A percentile compares a stretch with the other conserved stretches of the same genome.
Conservation (phyloP, 1,140 invertebrate species). For the Drosophila hydei region DNA sequence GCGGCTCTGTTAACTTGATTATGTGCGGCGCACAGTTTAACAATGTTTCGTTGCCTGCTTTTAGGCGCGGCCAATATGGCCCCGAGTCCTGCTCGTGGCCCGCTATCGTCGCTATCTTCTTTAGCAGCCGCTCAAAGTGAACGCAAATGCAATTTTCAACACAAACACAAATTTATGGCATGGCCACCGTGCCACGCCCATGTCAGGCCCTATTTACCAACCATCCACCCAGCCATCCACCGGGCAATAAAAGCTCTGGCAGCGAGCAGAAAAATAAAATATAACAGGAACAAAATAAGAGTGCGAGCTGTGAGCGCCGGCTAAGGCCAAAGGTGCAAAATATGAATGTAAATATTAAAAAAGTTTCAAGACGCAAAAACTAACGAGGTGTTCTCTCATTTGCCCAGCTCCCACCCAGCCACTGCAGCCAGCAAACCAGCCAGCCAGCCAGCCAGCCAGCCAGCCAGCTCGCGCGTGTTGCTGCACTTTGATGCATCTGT, state of each 20-base stretch:
- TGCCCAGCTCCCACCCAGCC: conserved; percentile 23
- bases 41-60: conserved; percentile 75
- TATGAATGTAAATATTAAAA: conserved; percentile 83
- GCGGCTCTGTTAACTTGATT: conserved; percentile 68
- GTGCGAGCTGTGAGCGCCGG: conserved; percentile 23
- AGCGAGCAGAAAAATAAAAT: conserved; percentile 53
- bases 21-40: conserved; percentile 62
- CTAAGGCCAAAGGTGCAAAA: conserved; percentile 73
- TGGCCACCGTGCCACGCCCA: conserved; percentile 22
- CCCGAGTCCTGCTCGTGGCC: background rate
- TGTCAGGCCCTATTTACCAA: too few species aligned
- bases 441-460: background rate
- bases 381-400: conserved; percentile 80
- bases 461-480: background rate
- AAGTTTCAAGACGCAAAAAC: conserved; percentile 76
- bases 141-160: conserved; percentile 80
- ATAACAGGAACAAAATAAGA: conserved; percentile 19
- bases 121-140: conserved; percentile 66
- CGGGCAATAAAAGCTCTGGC: conserved; percentile 30
- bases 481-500: conserved; percentile 61
- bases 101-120: conserved; percentile 19
- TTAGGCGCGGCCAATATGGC: conserved; percentile 73
- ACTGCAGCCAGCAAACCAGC: conserved; percentile 4
- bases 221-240: conserved; percentile 17
- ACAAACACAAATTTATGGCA: conserved; percentile 79